These are phyloP conservation scores for Lydus trimaculatus DNA, from an alignment of 2,888 invertebrate species.

Conservation along the genomic window DNA sequence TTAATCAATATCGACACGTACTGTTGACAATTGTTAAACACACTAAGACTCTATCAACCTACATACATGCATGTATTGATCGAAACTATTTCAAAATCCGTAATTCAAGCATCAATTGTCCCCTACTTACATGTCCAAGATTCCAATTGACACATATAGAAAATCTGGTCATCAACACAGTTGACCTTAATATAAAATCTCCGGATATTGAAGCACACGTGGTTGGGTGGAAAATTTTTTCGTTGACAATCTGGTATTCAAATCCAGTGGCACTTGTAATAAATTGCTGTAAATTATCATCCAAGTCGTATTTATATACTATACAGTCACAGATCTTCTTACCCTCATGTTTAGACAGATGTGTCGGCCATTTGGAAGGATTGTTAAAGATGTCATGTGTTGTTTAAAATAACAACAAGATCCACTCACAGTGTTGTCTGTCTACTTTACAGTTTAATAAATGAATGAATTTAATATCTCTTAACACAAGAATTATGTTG, in stretches of 20 bases:
- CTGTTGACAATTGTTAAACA: too few relatives aligned
- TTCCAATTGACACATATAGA: too few relatives aligned
- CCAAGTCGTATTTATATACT: neutral
- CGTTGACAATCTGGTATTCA: too few relatives aligned
- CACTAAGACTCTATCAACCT: too few relatives aligned
- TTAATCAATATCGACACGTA: too few relatives aligned
- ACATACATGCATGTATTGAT: too few relatives aligned
- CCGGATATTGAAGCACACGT: too few relatives aligned
- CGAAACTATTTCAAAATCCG: too few relatives aligned
- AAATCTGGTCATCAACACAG: too few relatives aligned
- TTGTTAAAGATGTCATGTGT: neutral
- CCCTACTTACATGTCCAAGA: too few relatives aligned
- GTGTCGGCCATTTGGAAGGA: neutral
- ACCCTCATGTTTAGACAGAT: neutral
- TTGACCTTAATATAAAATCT: neutral
- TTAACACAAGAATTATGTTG: neutral
- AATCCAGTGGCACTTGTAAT: neutral
- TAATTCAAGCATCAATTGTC: too few relatives aligned
- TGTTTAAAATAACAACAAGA: conserved; percentile 7
- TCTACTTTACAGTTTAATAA: conserved; percentile 7
- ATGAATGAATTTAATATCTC: conserved; percentile 2
- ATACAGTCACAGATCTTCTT: neutral
- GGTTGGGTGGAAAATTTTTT: too few relatives aligned
- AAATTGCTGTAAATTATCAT: neutral
- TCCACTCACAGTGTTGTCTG: neutral